Evolutionary conservation across 2,888 invertebrate genomes (phyloP), one percentile per base, ranked within the genome.

Genomic region (Drosophila ezoana): DNA sequence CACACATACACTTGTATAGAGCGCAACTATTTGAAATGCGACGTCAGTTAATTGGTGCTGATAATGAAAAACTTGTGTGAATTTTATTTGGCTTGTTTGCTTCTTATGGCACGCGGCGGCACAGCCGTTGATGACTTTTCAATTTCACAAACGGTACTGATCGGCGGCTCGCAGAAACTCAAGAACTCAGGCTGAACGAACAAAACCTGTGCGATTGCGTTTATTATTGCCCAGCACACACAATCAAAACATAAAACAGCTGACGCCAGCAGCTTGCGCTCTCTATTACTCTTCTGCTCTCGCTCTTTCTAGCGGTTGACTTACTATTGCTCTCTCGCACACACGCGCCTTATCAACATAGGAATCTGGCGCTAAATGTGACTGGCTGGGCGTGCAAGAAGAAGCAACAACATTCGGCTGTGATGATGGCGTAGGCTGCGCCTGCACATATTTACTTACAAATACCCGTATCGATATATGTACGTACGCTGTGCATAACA

Each of bases 191-290:
- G 67, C 77, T 70, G 58, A 68, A 61, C 43, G 35, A 44, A 57
- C 20, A 41, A 64, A 82, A 84, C 74, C 85, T 76, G 73, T 69
- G 76, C 45, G 67, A 65, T 80, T 67, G 68, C 60, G 60, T 72
- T 72, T 64, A 72, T 52, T 48, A 61, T 64, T 56, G 44, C 72
- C 54, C 47, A 48, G 35, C 38, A 70, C 69, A 81, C 74, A 74
- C 81, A 80, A 76, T 68, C 85, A 83, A 82, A 85, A 83, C 85
- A 85, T 68, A 75, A 75, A 83, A 83, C 83, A 84, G 83, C 83
- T 84, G 83, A 81, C 67, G 79, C 51, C 13, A 58, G 49, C 58
- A 65, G 37, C 49, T 37, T 28, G 48, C n/a, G 37, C 59, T 41
- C 63, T 61, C 53, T 44, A 20, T 47, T 38, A 11, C 37, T 35